These are phyloP conservation scores for Salmo trutta DNA, from an alignment of 2,797 vertebrate genomes.

Conservation along the genomic window DNA sequence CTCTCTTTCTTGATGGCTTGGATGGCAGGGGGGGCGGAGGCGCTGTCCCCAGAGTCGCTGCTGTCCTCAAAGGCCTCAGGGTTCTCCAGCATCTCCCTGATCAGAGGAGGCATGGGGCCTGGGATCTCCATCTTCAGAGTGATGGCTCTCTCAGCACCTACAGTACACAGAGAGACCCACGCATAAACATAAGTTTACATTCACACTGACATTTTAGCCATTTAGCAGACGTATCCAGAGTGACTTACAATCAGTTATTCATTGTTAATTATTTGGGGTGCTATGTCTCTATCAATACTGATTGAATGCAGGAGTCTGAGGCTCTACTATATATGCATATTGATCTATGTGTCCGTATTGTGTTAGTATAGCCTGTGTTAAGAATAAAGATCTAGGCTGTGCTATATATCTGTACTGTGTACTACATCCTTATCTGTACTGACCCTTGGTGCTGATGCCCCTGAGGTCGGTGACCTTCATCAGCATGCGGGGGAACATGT, in stretches of 20 bases:
- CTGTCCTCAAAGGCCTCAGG: constrained; percentile 88
- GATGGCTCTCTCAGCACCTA: constrained; percentile 90
- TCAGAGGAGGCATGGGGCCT: constrained; percentile 91
- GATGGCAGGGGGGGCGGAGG: constrained; percentile 50
- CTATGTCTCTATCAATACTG: too few relatives aligned
- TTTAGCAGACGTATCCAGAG: too few relatives aligned
- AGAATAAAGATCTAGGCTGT: too few relatives aligned
- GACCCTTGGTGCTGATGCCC: constrained; percentile 95
- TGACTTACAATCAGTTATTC: too few relatives aligned
- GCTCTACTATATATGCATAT: neutral
- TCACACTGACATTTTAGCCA: neutral
- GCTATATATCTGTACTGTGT: neutral
- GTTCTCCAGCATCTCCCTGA: constrained; percentile 95
- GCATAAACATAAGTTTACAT: neutral
- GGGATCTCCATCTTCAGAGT: constrained; percentile 92
- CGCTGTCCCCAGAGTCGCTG: constrained; percentile 62
- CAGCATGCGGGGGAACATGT: constrained; percentile 95
- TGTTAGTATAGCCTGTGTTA: too few relatives aligned
- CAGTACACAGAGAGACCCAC: neutral
- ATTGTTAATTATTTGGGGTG: too few relatives aligned
- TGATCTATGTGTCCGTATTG: too few relatives aligned
- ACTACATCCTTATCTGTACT: constrained; percentile 13
- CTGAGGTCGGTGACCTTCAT: constrained; percentile 95
- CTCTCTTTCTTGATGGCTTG: constrained; percentile 71
- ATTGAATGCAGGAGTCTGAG: neutral